phyloP scores from a whole-genome alignment of 1,140 invertebrate genomes.

The Luehdorfia chinensis region DNA sequence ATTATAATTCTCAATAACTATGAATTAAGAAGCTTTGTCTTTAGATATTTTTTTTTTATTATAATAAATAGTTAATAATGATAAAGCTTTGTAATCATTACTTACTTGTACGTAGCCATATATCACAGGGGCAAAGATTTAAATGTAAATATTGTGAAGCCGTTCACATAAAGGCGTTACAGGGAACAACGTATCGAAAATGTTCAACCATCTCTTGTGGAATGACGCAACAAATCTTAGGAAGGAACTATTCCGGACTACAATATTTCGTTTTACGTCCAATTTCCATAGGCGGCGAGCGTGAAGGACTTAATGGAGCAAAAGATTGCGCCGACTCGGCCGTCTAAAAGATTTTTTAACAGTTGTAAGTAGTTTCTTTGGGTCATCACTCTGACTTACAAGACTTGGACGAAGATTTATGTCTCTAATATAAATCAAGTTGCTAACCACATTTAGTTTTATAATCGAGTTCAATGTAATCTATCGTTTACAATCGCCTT shows the following conservation, averaged over 20 bases:
- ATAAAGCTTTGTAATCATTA: too few species aligned
- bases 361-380: not conserved
- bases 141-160: not conserved
- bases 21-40: too few species aligned
- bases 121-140: too few species aligned
- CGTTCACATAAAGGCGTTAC: slow-evolving; percentile 4
- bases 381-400: slow-evolving; percentile 11
- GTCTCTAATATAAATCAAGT: slow-evolving; percentile 8
- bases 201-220: slow-evolving; percentile 5
- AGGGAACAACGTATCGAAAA: slow-evolving; percentile 6
- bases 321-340: slow-evolving; percentile 53
- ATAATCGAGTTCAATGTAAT: not conserved
- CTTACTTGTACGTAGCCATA: too few species aligned
- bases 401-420: slow-evolving; percentile 14
- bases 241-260: slow-evolving; percentile 42
- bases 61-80: too few species aligned
- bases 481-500: too few species aligned
- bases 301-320: slow-evolving; percentile 64
- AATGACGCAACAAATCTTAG: slow-evolving; percentile 17
- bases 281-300: slow-evolving; percentile 66
- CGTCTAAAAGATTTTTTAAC: slow-evolving; percentile 38
- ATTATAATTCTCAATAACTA: too few species aligned
- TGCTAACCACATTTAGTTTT: slow-evolving; percentile 2
- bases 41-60: too few species aligned
- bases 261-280: slow-evolving; percentile 62